Base-by-base conservation (phyloP, 1,140 invertebrate species). In the Lepidurus couesii region DNA sequence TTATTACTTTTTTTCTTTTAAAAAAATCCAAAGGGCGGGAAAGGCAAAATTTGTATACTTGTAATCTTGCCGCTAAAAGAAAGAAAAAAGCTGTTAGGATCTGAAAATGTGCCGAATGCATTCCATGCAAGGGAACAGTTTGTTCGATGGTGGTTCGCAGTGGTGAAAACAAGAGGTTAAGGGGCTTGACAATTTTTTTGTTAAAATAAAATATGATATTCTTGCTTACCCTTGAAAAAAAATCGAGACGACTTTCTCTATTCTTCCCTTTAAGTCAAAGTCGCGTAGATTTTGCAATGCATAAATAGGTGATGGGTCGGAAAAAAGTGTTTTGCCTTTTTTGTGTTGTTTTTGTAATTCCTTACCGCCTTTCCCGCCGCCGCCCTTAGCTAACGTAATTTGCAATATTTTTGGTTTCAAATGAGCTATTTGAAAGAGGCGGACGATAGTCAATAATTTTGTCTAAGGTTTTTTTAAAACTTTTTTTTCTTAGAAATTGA, bases 121-220 rank as follows among this genome's bases (percentile, higher is more conserved):
- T 65, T 65, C 53, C 53, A 7, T 65, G 6, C 16, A 65, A 65
- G 53, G 53, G 53, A 65, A 65, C 53, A 65, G 21, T n/a, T 13
- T 21, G 21, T 65, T 65, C 53, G 53, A n/a, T 65, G 53, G 21
- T 7, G 53, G 16, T 65, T 65, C 16, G 16, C 53, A 65, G 0
- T 4, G 2, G 34, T 34, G 34, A 34, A 34, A 34, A 34, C 34
- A 2, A 34, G 3, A 5, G 53, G 53, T 65, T 65, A 65, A n/a
- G 53, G 53, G 53, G 53, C 53, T 65, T 65, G 53, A 65, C 53
- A 65, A 65, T n/a, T 65, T 21, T 7, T 65, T 65, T 65, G 34
- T 34, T 34, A 34, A 34, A 34, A 34, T 2, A 34, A 34, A 34
- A 34, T 21, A 65, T 65, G 53, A 65, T 65, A 65, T 65, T 65